These are phyloP conservation scores for Elegia similella DNA, from an alignment of 2,888 invertebrate genomes.

Conservation along the genomic window DNA sequence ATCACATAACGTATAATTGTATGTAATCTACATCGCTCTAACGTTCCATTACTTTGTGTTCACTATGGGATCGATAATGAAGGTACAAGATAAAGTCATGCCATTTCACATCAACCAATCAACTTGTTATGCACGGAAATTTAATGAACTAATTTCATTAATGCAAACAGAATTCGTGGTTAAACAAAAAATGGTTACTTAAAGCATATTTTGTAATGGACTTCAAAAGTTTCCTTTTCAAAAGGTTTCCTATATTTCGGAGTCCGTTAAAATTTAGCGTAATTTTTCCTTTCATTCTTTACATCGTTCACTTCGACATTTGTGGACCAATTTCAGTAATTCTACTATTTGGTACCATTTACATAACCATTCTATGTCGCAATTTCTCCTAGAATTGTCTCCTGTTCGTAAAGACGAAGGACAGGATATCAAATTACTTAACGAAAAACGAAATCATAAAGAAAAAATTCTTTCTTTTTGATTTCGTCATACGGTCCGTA, in stretches of 20 bases:
- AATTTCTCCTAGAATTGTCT: neutral
- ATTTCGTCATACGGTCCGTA: too few species aligned
- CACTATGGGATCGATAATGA: neutral
- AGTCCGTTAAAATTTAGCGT: neutral
- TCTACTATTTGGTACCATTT: neutral
- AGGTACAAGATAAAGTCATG: neutral
- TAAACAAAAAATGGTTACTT: neutral
- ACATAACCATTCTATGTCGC: neutral
- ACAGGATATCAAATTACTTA: too few species aligned
- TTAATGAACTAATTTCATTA: neutral
- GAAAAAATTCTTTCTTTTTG: too few species aligned
- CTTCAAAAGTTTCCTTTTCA: neutral
- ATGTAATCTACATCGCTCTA: neutral
- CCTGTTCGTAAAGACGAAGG: too few species aligned
- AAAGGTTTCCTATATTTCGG: neutral
- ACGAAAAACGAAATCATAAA: too few species aligned
- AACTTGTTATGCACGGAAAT: neutral
- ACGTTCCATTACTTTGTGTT: neutral
- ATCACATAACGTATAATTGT: neutral
- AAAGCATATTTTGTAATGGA: neutral
- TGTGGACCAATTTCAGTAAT: neutral
- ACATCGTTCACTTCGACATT: neutral
- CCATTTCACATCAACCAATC: neutral
- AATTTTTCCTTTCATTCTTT: neutral
- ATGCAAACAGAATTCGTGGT: too few species aligned